Base-by-base conservation (phyloP, 2,113 vertebrate genomes). In the cat (Felis catus) region DNA sequence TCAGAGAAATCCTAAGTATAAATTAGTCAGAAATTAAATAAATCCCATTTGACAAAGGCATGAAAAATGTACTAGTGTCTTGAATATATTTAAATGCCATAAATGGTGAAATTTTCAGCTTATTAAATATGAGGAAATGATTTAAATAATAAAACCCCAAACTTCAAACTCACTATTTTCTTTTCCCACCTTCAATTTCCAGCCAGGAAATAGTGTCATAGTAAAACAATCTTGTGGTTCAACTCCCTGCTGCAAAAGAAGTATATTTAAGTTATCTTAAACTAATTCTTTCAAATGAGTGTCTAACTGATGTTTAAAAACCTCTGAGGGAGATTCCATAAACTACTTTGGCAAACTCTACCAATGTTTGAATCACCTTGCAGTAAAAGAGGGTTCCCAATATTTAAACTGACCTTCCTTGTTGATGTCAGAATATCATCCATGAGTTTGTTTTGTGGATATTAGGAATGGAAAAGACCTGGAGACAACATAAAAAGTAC, bases 131-230 rank as follows among this genome's bases (percentile, higher is more conserved):
- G 82, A 96, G 87, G 94, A 96, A 97, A 94, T 89, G 70, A 96
- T 98, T 98, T 93, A 97, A 96, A 97, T 97, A 96, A 97, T 92
- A 97, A 95, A 91, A 82, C 51, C 58, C 91, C 25, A 92, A 88
- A 96, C 80, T 96, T 97, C 74, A 93, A 94, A 70, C 48, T 96
- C 70, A 94, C 89, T 95, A 96, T 95, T 98, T 97, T 97, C 68
- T 97, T 97, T 91, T 97, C 81, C 92, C 92, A 96, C 90, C 83
- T 98, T 97, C 92, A 70, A 63, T 96, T 92, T 96, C 55, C 70
- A 96, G 95, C 74, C 97, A 96, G 97, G 96, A 98, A 97, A 97
- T 78, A 83, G 74, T 94, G 96, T 96, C 83, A 80, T 95, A 95
- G 97, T 90, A 95, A 97, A 98, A 95, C 68, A 96, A 76, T 91